phyloP scores from a whole-genome alignment of 2,113 vertebrate genomes.

The Capreolus pygargus region DNA sequence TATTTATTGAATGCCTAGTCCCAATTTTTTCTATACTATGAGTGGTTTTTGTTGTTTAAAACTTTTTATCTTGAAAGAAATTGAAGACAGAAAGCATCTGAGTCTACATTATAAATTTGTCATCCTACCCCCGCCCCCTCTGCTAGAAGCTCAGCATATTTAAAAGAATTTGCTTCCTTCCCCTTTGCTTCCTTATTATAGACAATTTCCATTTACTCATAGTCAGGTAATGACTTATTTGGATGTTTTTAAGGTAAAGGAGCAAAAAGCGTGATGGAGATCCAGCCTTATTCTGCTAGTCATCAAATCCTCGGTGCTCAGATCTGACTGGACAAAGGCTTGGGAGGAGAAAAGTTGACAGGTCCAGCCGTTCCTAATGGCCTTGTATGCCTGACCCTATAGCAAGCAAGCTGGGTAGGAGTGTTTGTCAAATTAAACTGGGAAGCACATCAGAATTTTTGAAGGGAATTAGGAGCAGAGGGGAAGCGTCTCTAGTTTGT shows the following conservation, averaged over 20 bases:
- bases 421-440: conserved; percentile 40
- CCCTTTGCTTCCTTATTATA: neutral
- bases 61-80: neutral
- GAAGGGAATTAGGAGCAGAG: conserved; percentile 46
- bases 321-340: fast-evolving
- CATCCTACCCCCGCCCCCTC: neutral
- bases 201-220: neutral
- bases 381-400: neutral
- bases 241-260: neutral
- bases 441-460: conserved; percentile 33
- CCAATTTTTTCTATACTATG: neutral
- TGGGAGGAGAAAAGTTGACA: neutral
- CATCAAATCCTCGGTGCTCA: neutral
- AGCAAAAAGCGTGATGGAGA: fast-evolving
- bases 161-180: neutral
- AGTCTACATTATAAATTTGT: neutral
- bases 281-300: neutral
- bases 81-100: neutral
- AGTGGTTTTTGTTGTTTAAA: neutral
- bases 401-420: neutral
- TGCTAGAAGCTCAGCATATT: neutral
- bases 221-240: neutral
- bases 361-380: neutral
- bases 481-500: conserved; percentile 4
- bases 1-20: neutral